Evolutionary conservation across 2,113 vertebrate species (phyloP).

Genomic region (Tragelaphus strepsiceros): DNA sequence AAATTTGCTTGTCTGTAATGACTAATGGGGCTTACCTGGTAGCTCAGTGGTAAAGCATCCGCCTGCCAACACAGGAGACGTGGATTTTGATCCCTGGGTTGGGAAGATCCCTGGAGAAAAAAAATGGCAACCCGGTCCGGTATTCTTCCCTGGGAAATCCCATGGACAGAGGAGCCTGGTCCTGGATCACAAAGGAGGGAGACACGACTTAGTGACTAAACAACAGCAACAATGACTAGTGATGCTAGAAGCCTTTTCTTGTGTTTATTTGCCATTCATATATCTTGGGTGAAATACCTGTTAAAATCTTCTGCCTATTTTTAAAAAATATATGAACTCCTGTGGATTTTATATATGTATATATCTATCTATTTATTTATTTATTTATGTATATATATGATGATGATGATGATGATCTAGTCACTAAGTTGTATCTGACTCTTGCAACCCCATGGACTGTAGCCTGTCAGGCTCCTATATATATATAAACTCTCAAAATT

Average conservation of each 20-base stretch:
- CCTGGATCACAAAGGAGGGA: neutral
- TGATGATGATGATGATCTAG: neutral
- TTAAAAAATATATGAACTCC: neutral
- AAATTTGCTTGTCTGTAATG: neutral
- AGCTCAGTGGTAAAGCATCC: neutral
- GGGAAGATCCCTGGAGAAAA: neutral
- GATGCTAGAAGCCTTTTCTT: neutral
- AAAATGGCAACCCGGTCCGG: neutral
- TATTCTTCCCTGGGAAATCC: neutral
- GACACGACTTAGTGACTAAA: neutral
- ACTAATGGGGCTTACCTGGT: neutral
- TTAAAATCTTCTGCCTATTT: neutral
- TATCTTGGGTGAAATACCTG: neutral
- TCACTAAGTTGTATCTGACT: neutral
- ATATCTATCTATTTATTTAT: neutral
- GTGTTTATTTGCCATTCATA: neutral
- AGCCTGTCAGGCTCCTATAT: neutral
- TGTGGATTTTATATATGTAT: neutral
- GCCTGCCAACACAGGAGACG: rapidly evolving
- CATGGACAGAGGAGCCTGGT: neutral
- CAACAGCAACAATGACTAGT: neutral
- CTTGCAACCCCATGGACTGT: neutral
- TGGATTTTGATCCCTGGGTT: neutral
- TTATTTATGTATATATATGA: too few species aligned
- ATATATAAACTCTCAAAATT: neutral